Base-by-base conservation (phyloP, 2,113 vertebrate species). In the Coregonus clupeaformis region DNA sequence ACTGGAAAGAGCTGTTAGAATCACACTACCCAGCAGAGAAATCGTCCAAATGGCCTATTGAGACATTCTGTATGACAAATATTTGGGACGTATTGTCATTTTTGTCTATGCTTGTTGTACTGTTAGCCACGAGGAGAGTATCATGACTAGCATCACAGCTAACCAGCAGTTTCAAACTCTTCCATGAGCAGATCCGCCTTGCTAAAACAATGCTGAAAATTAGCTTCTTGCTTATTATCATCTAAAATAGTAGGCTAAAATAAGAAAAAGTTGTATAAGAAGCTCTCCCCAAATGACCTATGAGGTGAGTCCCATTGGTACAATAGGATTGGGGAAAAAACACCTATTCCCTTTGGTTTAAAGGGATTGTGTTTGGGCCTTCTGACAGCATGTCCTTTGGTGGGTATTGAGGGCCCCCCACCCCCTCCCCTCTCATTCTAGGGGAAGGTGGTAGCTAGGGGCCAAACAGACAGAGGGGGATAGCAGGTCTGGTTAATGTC, bases 361-460 rank as follows among this genome's bases (percentile, higher is more conserved):
- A 71, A 69, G 57, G 74, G 87, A 89, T 93, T 59, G 73, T 30
- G 77, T 93, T 90, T 89, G 90, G 81, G 59, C 72, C 67, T 84
- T 66, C 82, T 91, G 89, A 90, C 87, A 91, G 87, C 82, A 78
- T 84, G 78, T 81, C 82, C 81, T 80, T 55, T 55, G 16, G 16
- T 55, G 16, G 52, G 52, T 55, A 55, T 55, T 55, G 36, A 85
- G 90, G 88, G 77, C 72, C 76, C 27, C 49, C 70, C 7, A 42
- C 36, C 36, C 9, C 77, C 77, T 74, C 71, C 70, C 78, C 86
- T 72, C 82, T 86, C 86, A 87, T 25, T 80, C 84, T 79, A 75
- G 84, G 81, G 84, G 81, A 82, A 89, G 80, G 75, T 77, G 74
- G 82, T 84, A 88, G 91, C 88, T 85, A n/a, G 79, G 74, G 89